These are phyloP conservation scores for Eueides isabella DNA, from an alignment of 1,140 invertebrate genomes.

Conservation along the genomic window DNA sequence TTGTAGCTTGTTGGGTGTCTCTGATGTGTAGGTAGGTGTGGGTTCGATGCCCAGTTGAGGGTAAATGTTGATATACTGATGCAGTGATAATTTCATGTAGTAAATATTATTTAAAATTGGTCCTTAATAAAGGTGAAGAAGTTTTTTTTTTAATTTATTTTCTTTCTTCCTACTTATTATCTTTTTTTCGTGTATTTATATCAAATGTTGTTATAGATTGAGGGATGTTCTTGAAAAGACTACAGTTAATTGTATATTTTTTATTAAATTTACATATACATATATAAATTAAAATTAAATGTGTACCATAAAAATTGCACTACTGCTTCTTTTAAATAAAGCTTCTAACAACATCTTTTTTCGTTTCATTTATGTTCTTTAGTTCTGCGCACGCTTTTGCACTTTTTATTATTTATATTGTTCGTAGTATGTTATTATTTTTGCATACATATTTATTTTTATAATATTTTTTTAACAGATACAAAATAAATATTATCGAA, in stretches of 20 bases:
- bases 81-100: background rate
- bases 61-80: background rate
- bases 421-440: too few relatives aligned
- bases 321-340: background rate
- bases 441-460: background rate
- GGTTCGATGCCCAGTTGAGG: background rate
- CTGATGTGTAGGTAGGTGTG: background rate
- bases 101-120: background rate
- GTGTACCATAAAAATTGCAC: background rate
- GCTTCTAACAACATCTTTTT: background rate
- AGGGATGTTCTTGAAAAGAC: too few relatives aligned
- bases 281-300: background rate
- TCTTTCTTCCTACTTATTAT: conserved; percentile 4
- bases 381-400: conserved; percentile 23
- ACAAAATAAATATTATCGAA: background rate
- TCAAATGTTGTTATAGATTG: too few relatives aligned
- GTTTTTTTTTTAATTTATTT: background rate
- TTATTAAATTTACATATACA: background rate
- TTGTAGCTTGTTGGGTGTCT: background rate
- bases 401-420: conserved; percentile 6
- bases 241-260: background rate
- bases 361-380: conserved; percentile 3
- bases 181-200: background rate
- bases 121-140: background rate
- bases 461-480: background rate